Percentiles rank a stretch among this genome's conserved stretches.
phyloP scores from a whole-genome alignment of 2,113 vertebrate species.

The Prolemur simus region DNA sequence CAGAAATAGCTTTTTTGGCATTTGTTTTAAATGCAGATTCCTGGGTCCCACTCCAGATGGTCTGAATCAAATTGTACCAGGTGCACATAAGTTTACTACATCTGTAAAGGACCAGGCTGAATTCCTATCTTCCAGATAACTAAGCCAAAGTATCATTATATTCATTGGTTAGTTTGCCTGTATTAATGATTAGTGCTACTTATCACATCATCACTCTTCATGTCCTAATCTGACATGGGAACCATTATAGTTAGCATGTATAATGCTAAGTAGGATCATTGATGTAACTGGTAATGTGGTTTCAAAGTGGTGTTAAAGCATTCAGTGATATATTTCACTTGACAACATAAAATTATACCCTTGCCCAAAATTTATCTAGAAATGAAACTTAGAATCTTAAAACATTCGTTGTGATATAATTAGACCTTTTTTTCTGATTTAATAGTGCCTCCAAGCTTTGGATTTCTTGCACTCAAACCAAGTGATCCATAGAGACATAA shows the following conservation, averaged over 20 bases:
- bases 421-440: slow-evolving; percentile 63
- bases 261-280: not conserved
- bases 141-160: not conserved
- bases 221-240: not conserved
- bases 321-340: slow-evolving; percentile 44
- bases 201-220: not conserved
- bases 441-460: slow-evolving; percentile 97
- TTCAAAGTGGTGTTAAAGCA: slow-evolving; percentile 36
- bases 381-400: slow-evolving; percentile 35
- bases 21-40: slow-evolving; percentile 24
- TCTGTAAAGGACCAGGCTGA: not conserved
- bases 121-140: not conserved
- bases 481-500: slow-evolving; percentile 99
- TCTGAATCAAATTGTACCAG: not conserved
- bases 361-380: slow-evolving; percentile 47
- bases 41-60: not conserved
- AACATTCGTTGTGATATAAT: slow-evolving; percentile 68
- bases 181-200: not conserved
- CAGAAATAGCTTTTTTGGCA: not conserved
- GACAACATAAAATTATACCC: slow-evolving; percentile 40
- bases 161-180: not conserved
- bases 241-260: not conserved
- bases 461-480: slow-evolving; percentile 99
- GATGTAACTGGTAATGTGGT: slow-evolving; percentile 33
- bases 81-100: not conserved